These are phyloP conservation scores for Crotalus tigris DNA, from an alignment of 2,113 vertebrate species.

Conservation along the genomic window DNA sequence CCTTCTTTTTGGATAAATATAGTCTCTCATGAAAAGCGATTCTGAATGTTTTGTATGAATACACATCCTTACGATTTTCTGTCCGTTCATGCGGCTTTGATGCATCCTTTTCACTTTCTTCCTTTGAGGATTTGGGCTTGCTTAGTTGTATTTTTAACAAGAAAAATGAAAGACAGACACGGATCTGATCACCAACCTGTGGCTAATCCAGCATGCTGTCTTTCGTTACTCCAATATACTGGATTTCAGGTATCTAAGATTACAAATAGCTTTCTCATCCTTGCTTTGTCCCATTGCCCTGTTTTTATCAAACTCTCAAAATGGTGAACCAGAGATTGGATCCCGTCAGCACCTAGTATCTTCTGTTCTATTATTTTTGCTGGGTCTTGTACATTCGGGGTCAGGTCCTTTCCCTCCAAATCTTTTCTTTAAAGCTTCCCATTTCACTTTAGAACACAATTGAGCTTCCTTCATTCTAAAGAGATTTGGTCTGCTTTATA, in stretches of 20 bases:
- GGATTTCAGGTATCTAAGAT: neutral
- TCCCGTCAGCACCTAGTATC: neutral
- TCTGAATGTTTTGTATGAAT: neutral
- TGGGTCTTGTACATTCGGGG: neutral
- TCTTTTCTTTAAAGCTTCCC: slow-evolving; percentile 2
- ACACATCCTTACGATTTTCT: neutral
- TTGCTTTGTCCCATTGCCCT: neutral
- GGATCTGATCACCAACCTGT: neutral
- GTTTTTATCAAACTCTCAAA: neutral
- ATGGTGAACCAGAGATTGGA: neutral
- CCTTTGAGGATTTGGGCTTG: neutral
- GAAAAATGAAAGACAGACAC: neutral
- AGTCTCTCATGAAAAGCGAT: neutral
- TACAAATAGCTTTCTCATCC: neutral
- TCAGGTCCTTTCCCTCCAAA: neutral
- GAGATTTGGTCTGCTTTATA: slow-evolving; percentile 4
- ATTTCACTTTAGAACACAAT: neutral
- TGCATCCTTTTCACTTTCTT: neutral
- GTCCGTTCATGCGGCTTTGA: neutral
- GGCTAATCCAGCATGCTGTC: neutral
- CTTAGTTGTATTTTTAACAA: neutral
- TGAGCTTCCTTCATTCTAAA: slow-evolving; percentile 22
- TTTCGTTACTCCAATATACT: neutral
- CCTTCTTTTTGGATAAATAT: neutral
- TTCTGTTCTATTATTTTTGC: neutral